Conservation (phyloP, 35 echinoderm and acorn worm species). For the Stichopus chloronotus region DNA sequence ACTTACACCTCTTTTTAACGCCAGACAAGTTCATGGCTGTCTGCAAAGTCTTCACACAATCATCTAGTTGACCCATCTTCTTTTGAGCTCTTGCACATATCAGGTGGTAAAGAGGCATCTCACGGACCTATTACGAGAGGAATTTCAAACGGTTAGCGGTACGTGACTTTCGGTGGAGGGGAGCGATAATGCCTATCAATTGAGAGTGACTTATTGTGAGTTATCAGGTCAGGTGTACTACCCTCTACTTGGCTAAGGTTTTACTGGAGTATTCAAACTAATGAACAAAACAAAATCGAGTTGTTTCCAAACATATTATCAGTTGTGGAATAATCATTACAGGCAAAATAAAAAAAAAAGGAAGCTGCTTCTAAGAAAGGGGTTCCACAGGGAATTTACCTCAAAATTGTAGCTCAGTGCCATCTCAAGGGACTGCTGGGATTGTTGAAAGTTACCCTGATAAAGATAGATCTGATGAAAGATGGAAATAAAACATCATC, state of each 20-base stretch:
- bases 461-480: conserved; percentile 82
- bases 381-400: conserved; percentile 49
- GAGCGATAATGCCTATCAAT: too few relatives aligned
- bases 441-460: conserved; percentile 93
- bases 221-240: too few relatives aligned
- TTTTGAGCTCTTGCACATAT: conserved; percentile 91
- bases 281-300: too few relatives aligned
- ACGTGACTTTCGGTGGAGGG: too few relatives aligned
- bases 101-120: conserved; percentile 95
- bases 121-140: conserved; percentile 73
- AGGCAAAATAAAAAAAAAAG: too few relatives aligned
- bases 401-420: conserved; percentile 98
- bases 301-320: too few relatives aligned
- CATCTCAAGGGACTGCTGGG: conserved; percentile 90
- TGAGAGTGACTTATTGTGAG: too few relatives aligned
- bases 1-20: conserved; percentile 79
- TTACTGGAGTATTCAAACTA: too few relatives aligned
- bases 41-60: conserved; percentile 96
- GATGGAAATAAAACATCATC: background rate
- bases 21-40: conserved; percentile 91
- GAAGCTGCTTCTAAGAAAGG: too few relatives aligned
- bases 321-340: too few relatives aligned
- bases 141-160: background rate
- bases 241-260: too few relatives aligned
- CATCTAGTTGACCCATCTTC: conserved; percentile 84